Evolutionary conservation across 2,113 vertebrate genomes (phyloP).

Genomic region (Cheilinus undulatus): DNA sequence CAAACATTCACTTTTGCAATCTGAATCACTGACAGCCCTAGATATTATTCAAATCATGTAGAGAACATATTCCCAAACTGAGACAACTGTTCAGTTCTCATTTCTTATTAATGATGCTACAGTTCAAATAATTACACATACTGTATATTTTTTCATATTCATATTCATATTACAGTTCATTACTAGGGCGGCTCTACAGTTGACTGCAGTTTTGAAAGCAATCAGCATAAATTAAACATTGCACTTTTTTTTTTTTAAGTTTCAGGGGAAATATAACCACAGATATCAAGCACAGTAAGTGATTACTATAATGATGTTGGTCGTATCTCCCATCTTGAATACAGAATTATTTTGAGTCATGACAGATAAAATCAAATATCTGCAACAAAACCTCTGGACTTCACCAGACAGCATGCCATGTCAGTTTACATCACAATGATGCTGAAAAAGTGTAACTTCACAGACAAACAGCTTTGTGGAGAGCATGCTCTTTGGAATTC

Average conservation of each 20-base stretch:
- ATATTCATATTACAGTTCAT: background rate
- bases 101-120: background rate
- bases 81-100: background rate
- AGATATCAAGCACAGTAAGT: background rate
- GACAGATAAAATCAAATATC: constrained; percentile 26
- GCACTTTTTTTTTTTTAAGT: no score
- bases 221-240: background rate
- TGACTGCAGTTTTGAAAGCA: background rate
- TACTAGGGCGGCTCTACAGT: background rate
- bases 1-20: background rate
- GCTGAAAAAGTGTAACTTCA: constrained; percentile 36
- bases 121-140: background rate
- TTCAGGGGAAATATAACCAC: background rate
- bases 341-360: constrained; percentile 28
- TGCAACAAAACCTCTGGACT: constrained; percentile 19
- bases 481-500: constrained; percentile 70
- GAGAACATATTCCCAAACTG: background rate
- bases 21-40: background rate
- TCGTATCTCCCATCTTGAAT: background rate
- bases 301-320: constrained; percentile 1
- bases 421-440: constrained; percentile 50
- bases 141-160: background rate
- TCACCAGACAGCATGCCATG: constrained; percentile 48
- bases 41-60: background rate
- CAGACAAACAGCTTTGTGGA: constrained; percentile 40